phyloP scores from a whole-genome alignment of 2,888 invertebrate genomes.

The Lepidocyrtoides sp. region DNA sequence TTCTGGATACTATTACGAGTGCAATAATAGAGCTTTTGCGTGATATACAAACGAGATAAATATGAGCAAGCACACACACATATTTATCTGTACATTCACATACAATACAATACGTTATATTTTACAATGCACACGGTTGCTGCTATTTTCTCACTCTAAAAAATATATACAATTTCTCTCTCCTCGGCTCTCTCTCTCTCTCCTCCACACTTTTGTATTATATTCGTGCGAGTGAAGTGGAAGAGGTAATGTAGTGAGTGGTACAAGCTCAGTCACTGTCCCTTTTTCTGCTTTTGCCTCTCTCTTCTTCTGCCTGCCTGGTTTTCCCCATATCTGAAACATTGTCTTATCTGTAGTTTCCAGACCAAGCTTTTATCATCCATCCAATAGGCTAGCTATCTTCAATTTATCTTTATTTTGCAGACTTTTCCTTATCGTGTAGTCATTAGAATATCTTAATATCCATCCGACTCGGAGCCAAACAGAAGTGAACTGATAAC shows the following conservation, averaged over 20 bases:
- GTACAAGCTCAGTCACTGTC: constrained; percentile 70
- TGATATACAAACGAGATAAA: constrained; percentile 74
- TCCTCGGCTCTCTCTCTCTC: constrained; percentile 9
- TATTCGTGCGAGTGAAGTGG: constrained; percentile 65
- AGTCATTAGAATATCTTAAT: constrained; percentile 86
- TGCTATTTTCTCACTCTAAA: constrained; percentile 15
- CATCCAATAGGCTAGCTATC: constrained; percentile 85
- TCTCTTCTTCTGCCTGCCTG: constrained; percentile 69
- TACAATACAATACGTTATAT: constrained; percentile 63
- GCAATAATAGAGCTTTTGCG: constrained; percentile 77
- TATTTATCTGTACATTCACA: constrained; percentile 75
- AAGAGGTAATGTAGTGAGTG: constrained; percentile 67
- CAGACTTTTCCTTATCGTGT: constrained; percentile 86
- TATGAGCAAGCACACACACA: constrained; percentile 62
- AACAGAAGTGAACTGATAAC: constrained; percentile 85
- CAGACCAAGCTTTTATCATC: constrained; percentile 85
- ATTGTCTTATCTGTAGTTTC: constrained; percentile 85
- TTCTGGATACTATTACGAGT: constrained; percentile 77
- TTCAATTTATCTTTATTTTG: constrained; percentile 86
- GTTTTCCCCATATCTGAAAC: constrained; percentile 83
- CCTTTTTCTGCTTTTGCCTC: constrained; percentile 67
- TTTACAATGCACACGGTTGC: constrained; percentile 38
- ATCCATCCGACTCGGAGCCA: constrained; percentile 86
- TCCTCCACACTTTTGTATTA: constrained; percentile 29
- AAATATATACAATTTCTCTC: constrained; percentile 54